A percentile compares a stretch with the other conserved stretches of the same genome.
phyloP scores from a whole-genome alignment of 2,888 invertebrate species.

The Acleris laterana region DNA sequence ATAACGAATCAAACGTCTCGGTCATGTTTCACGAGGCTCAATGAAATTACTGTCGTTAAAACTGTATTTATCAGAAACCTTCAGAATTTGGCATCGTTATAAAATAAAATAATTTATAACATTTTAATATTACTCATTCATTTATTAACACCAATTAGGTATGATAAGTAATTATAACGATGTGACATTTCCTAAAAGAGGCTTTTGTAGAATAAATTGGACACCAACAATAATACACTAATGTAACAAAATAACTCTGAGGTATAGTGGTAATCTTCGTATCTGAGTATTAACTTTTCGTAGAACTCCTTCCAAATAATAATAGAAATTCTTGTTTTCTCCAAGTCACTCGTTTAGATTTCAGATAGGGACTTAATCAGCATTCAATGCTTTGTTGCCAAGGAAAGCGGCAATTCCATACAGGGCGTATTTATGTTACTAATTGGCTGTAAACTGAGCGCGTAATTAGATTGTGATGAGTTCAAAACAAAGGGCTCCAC shows the following conservation, averaged over 20 bases:
- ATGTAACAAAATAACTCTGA: no score
- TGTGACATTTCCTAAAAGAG: no score
- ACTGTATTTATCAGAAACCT: conserved; percentile 31
- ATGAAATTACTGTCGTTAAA: conserved; percentile 51
- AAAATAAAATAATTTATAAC: conserved; percentile 13
- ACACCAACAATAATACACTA: no score
- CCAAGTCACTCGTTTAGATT: conserved; percentile 2
- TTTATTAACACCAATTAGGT: no score
- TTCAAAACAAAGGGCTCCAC: conserved; percentile 25
- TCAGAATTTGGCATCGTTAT: conserved; percentile 9
- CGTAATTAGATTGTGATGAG: conserved; percentile 21
- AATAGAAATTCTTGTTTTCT: no score
- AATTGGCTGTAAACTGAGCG: conserved; percentile 31
- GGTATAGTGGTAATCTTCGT: no score
- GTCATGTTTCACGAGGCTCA: conserved; percentile 55
- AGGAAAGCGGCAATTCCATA: conserved; percentile 13
- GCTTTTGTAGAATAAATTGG: no score
- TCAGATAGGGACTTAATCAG: conserved; percentile 11
- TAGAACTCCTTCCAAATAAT: no score
- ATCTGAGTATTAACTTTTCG: no score
- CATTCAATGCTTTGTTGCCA: conserved; percentile 11
- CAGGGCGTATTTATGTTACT: conserved; percentile 24
- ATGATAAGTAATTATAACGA: no score
- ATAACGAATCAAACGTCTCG: conserved; percentile 57
- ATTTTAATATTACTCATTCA: no score